These are phyloP conservation scores for Leptopterna dolabrata DNA, from an alignment of 2,888 invertebrate species.

Conservation along the genomic window DNA sequence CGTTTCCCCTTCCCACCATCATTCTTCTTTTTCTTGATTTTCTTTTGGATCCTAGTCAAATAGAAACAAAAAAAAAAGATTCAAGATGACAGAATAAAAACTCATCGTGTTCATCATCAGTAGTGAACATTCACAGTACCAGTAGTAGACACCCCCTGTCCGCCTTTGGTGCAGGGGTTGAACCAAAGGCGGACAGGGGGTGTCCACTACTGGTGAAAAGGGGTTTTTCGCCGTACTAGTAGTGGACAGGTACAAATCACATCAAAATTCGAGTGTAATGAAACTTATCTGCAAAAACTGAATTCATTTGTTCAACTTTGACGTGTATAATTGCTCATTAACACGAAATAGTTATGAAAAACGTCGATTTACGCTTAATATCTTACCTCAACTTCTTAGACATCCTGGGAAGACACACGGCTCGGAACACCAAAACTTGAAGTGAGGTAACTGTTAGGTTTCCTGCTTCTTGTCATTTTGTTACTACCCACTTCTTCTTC, in stretches of 20 bases:
- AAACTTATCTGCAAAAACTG: neutral
- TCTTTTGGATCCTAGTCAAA: neutral
- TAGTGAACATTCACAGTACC: neutral
- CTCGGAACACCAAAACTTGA: neutral
- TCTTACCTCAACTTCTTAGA: neutral
- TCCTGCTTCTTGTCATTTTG: slow-evolving; percentile 1
- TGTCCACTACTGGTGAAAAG: slow-evolving; percentile 22
- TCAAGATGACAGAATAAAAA: neutral
- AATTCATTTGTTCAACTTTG: neutral
- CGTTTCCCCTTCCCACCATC: neutral
- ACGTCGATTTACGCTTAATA: neutral
- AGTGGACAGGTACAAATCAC: neutral
- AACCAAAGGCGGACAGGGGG: slow-evolving; percentile 17
- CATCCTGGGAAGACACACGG: neutral
- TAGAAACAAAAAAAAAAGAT: neutral
- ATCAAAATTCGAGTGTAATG: neutral
- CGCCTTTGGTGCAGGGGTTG: neutral
- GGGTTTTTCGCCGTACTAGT: neutral
- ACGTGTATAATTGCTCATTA: neutral
- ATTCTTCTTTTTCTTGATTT: neutral
- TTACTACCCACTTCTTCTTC: neutral
- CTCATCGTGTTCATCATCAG: neutral
- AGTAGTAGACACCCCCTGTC: neutral
- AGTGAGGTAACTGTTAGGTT: neutral
- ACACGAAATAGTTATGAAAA: neutral